A percentile compares a stretch with the other conserved stretches of the same genome.
phyloP scores from a whole-genome alignment of 2,888 invertebrate genomes.

The Xylocampa areola region DNA sequence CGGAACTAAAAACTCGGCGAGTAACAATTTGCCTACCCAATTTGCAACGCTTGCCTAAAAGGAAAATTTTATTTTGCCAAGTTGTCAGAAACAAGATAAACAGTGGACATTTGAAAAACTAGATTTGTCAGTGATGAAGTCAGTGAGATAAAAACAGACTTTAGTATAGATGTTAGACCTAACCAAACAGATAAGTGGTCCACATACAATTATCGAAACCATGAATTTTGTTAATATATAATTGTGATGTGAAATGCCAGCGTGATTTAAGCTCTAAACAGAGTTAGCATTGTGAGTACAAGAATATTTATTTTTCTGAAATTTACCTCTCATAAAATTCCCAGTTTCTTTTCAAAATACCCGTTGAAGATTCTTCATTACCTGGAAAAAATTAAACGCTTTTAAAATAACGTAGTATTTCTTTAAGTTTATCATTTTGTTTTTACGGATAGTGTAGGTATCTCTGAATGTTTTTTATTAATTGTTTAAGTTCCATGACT shows the following conservation, averaged over 20 bases:
- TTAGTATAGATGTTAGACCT: background rate
- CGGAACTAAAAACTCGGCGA: conserved; percentile 16
- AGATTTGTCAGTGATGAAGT: conserved; percentile 4
- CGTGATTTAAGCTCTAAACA: conserved; percentile 52
- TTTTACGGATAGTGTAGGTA: too few relatives aligned
- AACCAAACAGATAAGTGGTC: background rate
- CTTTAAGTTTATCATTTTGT: too few relatives aligned
- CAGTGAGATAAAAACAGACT: background rate
- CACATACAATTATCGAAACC: conserved; percentile 15
- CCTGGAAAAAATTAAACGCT: conserved; percentile 68
- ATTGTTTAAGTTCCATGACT: conserved; percentile 18
- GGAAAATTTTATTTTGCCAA: background rate
- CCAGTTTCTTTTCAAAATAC: conserved; percentile 79
- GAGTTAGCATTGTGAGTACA: conserved; percentile 53
- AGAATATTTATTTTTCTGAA: conserved; percentile 52
- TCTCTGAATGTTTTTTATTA: too few relatives aligned
- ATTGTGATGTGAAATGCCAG: conserved; percentile 25
- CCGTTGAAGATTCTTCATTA: conserved; percentile 80
- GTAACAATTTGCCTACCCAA: conserved; percentile 11
- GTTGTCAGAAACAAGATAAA: background rate
- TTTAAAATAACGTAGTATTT: conserved; percentile 29
- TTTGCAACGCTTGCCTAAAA: conserved; percentile 10
- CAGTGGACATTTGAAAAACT: background rate
- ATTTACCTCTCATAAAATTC: conserved; percentile 84
- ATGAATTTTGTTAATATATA: conserved; percentile 34